Evolutionary conservation across 2,113 vertebrate species (phyloP), one percentile per base, ranked within the genome.

Genomic region (Ptilorrhoa leucosticta): DNA sequence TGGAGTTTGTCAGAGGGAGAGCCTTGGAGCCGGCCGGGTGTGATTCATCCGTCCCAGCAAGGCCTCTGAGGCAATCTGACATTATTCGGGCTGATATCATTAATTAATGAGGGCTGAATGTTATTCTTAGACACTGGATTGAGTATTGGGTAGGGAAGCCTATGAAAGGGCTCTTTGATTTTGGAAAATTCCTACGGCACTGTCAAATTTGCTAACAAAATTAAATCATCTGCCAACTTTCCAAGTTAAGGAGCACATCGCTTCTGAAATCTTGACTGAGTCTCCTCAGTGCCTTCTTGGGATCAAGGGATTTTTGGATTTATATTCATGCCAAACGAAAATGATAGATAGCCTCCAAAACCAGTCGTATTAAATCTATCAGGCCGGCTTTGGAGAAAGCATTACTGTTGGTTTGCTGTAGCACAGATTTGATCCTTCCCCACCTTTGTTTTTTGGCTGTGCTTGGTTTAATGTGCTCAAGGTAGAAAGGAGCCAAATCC

Each of bases 141-240:
- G 89, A 89, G 81, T 68, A 92, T 48, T 89, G 90, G 60, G 90
- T 92, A 96, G 85, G 85, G 85, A 53, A 96, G 64, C 44, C 92
- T 94, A 92, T 96, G 96, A 97, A 97, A 97, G 94, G 80, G 64
- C 93, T 87, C 93, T 96, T 96, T 96, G 94, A 97, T 94, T 96
- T 95, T 79, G 88, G 94, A 96, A 96, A 97, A 96, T 96, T 97
- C 93, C 94, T 96, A 87, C 27, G 28, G 84, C 50, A 19, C 94
- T 89, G 88, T 97, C 88, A 96, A 94, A 93, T 95, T 96, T 92
- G 72, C 90, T 93, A 83, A 90, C 79, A 90, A 83, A 94, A 95
- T 97, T 90, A 77, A 97, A 93, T 81, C 79, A 90, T 87, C 87
- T 77, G 92, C 92, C 92, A 94, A 88, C 95, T 96, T 97, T 96